Conservation (phyloP, 2,113 vertebrate genomes). For the Plestiodon gilberti region DNA sequence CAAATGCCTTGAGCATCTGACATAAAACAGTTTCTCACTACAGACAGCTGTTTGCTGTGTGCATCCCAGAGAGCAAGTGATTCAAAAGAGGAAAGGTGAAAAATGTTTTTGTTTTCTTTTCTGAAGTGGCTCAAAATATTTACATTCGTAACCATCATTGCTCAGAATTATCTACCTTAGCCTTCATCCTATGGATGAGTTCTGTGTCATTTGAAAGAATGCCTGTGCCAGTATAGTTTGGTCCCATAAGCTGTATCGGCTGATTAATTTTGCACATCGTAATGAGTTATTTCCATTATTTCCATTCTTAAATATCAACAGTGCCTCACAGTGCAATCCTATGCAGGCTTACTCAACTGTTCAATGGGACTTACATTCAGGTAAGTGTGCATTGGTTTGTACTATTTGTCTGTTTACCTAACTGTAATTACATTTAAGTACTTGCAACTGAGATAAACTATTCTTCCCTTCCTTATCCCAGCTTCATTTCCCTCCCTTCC, state of each 20-base stretch:
- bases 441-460: too few relatives aligned
- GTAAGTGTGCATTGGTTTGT: not conserved
- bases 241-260: not conserved
- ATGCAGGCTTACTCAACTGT: not conserved
- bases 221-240: not conserved
- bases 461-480: too few relatives aligned
- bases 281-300: not conserved
- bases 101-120: not conserved
- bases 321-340: not conserved
- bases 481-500: too few relatives aligned
- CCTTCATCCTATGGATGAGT: not conserved
- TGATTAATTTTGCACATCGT: not conserved
- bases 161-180: not conserved
- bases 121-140: not conserved
- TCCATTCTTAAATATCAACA: not conserved
- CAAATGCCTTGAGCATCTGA: constrained; percentile 4
- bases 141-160: not conserved
- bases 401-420: too few relatives aligned
- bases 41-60: constrained; percentile 7
- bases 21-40: not conserved
- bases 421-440: too few relatives aligned
- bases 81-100: not conserved
- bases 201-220: not conserved
- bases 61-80: not conserved
- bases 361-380: not conserved